Evolutionary conservation across 92 coral and sea anemone genomes (phyloP).

Genomic region (Zoanthus sansibaricus): DNA sequence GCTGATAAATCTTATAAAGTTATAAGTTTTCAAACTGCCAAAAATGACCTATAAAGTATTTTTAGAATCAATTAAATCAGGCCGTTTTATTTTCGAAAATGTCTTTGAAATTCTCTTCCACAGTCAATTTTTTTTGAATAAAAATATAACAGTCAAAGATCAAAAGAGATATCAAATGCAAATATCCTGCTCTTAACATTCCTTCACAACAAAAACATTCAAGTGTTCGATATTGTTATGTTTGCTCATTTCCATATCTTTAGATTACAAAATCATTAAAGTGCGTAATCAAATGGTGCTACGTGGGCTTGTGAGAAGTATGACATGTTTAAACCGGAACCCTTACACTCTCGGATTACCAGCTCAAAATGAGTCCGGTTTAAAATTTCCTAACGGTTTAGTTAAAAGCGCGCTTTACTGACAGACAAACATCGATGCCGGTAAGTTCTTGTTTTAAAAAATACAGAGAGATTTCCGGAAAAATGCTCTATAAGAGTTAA

Average conservation of each 20-base stretch:
- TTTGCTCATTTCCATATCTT: background rate
- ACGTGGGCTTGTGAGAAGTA: constrained; percentile 34
- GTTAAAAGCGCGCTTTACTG: constrained; percentile 11
- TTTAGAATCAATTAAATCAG: background rate
- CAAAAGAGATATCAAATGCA: background rate
- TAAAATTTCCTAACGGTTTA: constrained; percentile 33
- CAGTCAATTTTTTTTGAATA: background rate
- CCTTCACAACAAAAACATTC: constrained; percentile 21
- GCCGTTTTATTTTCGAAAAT: background rate
- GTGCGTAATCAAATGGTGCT: constrained; percentile 7
- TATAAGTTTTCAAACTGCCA: background rate
- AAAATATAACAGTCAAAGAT: background rate
- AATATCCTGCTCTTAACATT: background rate
- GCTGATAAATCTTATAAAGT: background rate
- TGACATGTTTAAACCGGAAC: constrained; percentile 35
- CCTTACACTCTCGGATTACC: background rate
- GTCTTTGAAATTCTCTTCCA: background rate
- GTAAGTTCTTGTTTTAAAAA: constrained; percentile 16
- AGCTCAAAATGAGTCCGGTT: constrained; percentile 13
- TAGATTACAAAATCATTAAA: background rate
- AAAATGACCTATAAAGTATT: background rate
- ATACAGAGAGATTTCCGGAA: background rate
- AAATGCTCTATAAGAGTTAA: background rate
- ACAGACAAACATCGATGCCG: background rate
- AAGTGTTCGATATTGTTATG: background rate